Base-by-base conservation (phyloP, 2,113 vertebrate species). In the Aplodontia rufa region DNA sequence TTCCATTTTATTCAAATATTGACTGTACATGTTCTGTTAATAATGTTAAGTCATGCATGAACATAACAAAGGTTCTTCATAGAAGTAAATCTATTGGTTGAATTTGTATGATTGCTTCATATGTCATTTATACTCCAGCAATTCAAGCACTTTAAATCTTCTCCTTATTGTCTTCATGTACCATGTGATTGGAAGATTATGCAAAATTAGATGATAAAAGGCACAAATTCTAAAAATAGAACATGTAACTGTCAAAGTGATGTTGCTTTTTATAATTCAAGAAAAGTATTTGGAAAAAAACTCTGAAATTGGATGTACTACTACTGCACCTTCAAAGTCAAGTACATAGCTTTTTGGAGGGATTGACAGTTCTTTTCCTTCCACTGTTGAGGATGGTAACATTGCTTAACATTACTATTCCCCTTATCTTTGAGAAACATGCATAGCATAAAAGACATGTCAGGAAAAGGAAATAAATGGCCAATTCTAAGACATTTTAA, bases 71-170 rank as follows among this genome's bases (percentile, higher is more conserved):
- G 35, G 58, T 91, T 92, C 4, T 30, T 71, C 1, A 0, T 28
- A 40, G 71, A 94, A 47, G 64, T 93, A 96, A 98, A 98, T 97
- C 78, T 97, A 37, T 60, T 96, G 88, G 82, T 97, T 96, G 95
- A 97, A 93, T 96, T 82, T 90, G 51, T 98, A 72, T 97, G 97
- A 94, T 79, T 97, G 97, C 66, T 93, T 90, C 53, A 30, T 5
- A 16, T 85, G 71, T 88, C 72, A 32, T 96, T 85, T 97, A 94
- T 94, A 96, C 80, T 93, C 76, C 86, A 53, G 81, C 55, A 93
- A 88, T 97, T 98, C 93, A 95, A 92, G 90, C 71, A 90, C 90
- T 95, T 93, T 93, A 96, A 97, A 17, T 90, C 60, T 94, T 92
- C 37, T 40, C 74, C 85, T 92, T 80, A 45, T 94, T 96, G 68